phyloP scores from a whole-genome alignment of 1,140 invertebrate species.

The Heliconius hewitsoni region DNA sequence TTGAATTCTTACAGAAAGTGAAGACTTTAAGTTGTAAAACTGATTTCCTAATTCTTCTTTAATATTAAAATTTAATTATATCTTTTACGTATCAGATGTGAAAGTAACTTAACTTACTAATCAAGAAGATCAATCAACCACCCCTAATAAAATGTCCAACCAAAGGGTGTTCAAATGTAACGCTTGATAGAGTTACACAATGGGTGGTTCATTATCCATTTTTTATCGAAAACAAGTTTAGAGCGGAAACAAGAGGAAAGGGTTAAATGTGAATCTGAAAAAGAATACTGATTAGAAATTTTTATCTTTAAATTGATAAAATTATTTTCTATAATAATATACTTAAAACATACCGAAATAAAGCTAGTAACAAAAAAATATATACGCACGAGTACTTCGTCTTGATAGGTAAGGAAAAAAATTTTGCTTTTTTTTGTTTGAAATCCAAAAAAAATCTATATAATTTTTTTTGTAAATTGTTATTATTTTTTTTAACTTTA shows the following conservation, averaged over 20 bases:
- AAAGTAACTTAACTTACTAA: slow-evolving; percentile 56
- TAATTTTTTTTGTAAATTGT: no score
- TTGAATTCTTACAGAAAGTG: no score
- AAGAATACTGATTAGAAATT: neutral
- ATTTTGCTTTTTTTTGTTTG: no score
- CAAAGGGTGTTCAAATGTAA: slow-evolving; percentile 53
- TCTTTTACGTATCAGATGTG: slow-evolving; percentile 34
- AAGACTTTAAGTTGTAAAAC: no score
- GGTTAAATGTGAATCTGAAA: slow-evolving; percentile 5
- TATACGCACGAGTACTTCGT: no score
- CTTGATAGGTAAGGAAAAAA: no score
- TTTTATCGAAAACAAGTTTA: slow-evolving; percentile 35
- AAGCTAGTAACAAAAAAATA: no score
- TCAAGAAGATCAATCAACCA: slow-evolving; percentile 65
- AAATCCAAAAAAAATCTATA: no score
- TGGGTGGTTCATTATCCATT: slow-evolving; percentile 39
- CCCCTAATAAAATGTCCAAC: slow-evolving; percentile 65
- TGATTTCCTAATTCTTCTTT: neutral
- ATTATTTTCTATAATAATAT: no score
- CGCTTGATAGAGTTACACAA: slow-evolving; percentile 52
- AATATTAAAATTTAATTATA: neutral
- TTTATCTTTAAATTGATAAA: no score
- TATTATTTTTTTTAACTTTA: no score
- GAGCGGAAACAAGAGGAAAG: slow-evolving; percentile 25
- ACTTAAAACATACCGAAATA: no score